A percentile compares a stretch with the other conserved stretches of the same genome.
These are phyloP conservation scores for Peribatodes rhomboidaria DNA, from an alignment of 2,888 invertebrate genomes.

Conservation along the genomic window DNA sequence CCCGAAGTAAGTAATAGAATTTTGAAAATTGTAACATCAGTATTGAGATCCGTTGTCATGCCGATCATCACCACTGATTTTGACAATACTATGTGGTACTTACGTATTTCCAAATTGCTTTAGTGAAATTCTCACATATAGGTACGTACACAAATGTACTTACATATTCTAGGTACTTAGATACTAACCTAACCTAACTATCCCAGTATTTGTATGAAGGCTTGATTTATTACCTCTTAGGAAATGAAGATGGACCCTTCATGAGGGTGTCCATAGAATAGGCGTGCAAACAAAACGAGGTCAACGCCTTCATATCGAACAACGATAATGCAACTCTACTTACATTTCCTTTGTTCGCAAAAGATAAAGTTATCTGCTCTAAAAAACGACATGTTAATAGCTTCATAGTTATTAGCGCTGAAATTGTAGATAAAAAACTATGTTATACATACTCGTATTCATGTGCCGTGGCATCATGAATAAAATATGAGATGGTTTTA, in stretches of 20 bases:
- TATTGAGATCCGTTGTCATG: too few species aligned
- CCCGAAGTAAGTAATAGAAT: too few species aligned
- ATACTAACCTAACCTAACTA: too few species aligned
- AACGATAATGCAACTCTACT: conserved; percentile 66
- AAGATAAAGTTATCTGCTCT: conserved; percentile 51
- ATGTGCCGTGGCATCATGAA: conserved; percentile 32
- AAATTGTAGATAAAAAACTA: conserved; percentile 22
- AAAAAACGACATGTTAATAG: conserved; percentile 37
- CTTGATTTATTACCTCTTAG: background rate
- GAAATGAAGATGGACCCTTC: conserved; percentile 14
- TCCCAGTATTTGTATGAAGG: background rate
- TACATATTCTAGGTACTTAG: too few species aligned
- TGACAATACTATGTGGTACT: too few species aligned
- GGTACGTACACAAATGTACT: too few species aligned
- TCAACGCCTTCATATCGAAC: conserved; percentile 58
- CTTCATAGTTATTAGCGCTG: conserved; percentile 15
- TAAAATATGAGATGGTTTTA: conserved; percentile 10
- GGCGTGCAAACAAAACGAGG: conserved; percentile 48
- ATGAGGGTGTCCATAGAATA: conserved; percentile 35
- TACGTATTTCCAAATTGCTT: too few species aligned
- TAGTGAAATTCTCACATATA: too few species aligned
- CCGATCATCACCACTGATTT: too few species aligned
- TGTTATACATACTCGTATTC: conserved; percentile 21
- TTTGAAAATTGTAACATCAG: too few species aligned
- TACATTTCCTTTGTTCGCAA: conserved; percentile 64